Base-by-base conservation (phyloP, 1,140 invertebrate species). In the Atta texana region DNA sequence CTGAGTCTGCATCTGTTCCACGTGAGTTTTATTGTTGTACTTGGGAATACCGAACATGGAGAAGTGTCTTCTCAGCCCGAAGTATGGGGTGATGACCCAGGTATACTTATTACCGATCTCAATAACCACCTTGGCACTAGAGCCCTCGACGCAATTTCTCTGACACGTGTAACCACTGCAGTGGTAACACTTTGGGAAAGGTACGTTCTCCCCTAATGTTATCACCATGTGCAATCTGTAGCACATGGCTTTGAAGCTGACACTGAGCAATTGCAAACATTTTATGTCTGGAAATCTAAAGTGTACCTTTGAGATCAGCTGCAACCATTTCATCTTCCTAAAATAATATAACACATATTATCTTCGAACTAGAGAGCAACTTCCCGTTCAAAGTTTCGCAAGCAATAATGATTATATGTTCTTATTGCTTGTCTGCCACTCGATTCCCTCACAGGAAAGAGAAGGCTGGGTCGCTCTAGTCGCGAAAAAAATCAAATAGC, bases 51-150 rank as follows among this genome's bases (percentile, higher is more conserved):
- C 95, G 82, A 95, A 94, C 90, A 95, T 93, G 3, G 95, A 95
- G 49, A 94, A 95, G 72, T 95, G 95, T 57, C 95, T 92, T 55
- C 92, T 92, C 4, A 95, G 77, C 3, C 93, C 94, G 87, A 94
- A 95, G 74, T 93, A 91, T 0, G 95, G 94, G 5, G 93, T 95
- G 55, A 95, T 94, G 21, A 95, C 92, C 95, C 95, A 95, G 1
- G 95, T 96, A 51, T 93, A 95, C 77, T 96, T 96, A 55, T 95
- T 95, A 28, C 95, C 95, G 81, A 96, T 96, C 87, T 96, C 95
- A 39, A 96, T 94, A 8, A 95, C 95, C 24, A 95, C 94, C 92
- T 95, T 95, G 7, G 93, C 92, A 64, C 92, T 94, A 14, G 94
- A 94, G 71, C 94, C 92, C 76, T 95, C 94, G 0, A 95, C 93